Conservation (phyloP, 2,888 invertebrate genomes). For the Eupeodes luniger region DNA sequence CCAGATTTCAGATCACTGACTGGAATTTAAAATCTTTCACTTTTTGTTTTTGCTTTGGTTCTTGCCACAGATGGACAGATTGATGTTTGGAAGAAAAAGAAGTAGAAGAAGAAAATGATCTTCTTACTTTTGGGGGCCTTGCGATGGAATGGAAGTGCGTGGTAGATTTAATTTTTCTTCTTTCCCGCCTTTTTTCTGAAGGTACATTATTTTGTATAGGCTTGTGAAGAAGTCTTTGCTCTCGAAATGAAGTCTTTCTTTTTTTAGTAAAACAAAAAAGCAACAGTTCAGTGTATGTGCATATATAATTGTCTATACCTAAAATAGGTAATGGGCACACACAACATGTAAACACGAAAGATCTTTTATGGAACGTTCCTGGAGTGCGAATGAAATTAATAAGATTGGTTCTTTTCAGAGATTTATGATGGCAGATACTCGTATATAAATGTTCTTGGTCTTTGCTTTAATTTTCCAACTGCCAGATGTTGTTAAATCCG, state of each 20-base stretch:
- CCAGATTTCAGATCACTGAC: conserved; percentile 39
- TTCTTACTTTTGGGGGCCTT: conserved; percentile 19
- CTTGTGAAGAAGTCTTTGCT: no score
- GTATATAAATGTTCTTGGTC: background rate
- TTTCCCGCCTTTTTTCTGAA: conserved; percentile 39
- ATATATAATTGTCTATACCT: conserved; percentile 22
- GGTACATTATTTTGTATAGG: background rate
- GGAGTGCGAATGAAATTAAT: conserved; percentile 49
- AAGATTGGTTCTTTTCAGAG: conserved; percentile 46
- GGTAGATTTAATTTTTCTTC: conserved; percentile 63
- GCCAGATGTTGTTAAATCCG: conserved; percentile 54
- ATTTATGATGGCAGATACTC: conserved; percentile 64
- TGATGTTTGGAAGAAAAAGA: conserved; percentile 33
- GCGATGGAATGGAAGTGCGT: conserved; percentile 18
- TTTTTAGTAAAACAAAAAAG: conserved; percentile 12
- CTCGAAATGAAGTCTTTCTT: background rate
- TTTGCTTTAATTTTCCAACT: conserved; percentile 12
- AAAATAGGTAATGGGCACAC: conserved; percentile 64
- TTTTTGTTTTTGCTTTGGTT: conserved; percentile 25
- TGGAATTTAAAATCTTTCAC: conserved; percentile 54
- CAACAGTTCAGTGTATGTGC: conserved; percentile 61
- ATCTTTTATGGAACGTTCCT: conserved; percentile 23
- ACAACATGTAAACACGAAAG: background rate
- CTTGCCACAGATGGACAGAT: conserved; percentile 66
- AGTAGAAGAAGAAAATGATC: conserved; percentile 39